These are phyloP conservation scores for Lithobates sylvaticus DNA, from an alignment of 2,797 vertebrate genomes.

Conservation along the genomic window DNA sequence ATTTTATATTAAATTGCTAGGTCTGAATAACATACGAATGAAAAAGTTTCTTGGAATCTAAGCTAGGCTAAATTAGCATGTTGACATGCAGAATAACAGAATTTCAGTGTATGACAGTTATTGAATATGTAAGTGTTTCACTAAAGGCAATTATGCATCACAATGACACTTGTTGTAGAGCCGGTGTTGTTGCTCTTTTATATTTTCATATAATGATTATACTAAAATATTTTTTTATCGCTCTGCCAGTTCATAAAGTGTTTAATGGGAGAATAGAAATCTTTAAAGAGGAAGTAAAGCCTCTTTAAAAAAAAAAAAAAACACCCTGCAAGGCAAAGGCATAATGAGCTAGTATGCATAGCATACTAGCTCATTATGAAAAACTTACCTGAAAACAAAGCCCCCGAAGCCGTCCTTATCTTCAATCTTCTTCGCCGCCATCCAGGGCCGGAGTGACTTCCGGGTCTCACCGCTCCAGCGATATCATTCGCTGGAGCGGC, in stretches of 20 bases:
- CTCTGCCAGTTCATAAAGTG: no score
- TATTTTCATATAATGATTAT: background rate
- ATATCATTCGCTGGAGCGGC: no score
- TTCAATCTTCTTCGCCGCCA: no score
- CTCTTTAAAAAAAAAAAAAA: no score
- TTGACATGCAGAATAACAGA: constrained; percentile 6
- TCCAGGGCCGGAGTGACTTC: no score
- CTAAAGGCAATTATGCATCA: constrained; percentile 6
- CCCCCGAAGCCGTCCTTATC: no score
- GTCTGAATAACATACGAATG: background rate
- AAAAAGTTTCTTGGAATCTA: background rate
- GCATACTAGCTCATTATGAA: no score
- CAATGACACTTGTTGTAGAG: background rate
- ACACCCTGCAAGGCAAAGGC: no score
- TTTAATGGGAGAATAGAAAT: background rate
- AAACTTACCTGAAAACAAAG: no score
- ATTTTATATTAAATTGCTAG: constrained; percentile 1
- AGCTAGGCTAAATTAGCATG: background rate
- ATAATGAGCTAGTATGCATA: no score
- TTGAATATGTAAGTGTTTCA: background rate
- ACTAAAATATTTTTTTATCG: background rate
- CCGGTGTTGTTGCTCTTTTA: background rate
- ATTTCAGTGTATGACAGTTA: background rate
- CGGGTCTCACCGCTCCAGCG: no score
- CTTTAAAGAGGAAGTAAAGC: no score